phyloP scores from a whole-genome alignment of 2,797 vertebrate genomes.

The Phoebastria nigripes region DNA sequence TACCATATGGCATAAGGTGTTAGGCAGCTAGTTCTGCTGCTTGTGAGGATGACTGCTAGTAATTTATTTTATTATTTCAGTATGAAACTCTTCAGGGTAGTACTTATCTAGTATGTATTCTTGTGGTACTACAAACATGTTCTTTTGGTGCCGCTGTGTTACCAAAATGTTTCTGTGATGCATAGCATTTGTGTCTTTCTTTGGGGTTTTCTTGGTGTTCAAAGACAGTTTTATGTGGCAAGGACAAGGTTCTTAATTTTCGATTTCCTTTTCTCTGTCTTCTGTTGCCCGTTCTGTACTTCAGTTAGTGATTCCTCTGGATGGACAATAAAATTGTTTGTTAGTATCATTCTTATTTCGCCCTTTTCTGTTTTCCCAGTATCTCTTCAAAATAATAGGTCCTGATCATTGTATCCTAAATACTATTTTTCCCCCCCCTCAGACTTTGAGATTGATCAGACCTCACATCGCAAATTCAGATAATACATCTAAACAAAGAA shows the following conservation, averaged over 20 bases:
- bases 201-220: not conserved
- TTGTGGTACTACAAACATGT: not conserved
- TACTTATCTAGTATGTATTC: not conserved
- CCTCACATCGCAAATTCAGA: not conserved
- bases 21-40: not conserved
- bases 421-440: rapidly evolving
- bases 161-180: not conserved
- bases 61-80: not conserved
- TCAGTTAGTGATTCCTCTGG: not conserved
- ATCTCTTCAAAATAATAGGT: not conserved
- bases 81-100: not conserved
- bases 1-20: not conserved
- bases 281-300: not conserved
- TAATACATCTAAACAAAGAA: not conserved
- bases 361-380: not conserved
- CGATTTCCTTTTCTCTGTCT: not conserved
- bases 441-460: not conserved
- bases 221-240: not conserved
- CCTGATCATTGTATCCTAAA: not conserved
- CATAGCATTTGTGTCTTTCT: not conserved
- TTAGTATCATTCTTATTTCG: not conserved
- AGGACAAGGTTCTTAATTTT: not conserved
- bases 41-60: not conserved
- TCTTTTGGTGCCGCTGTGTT: not conserved
- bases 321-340: not conserved